Conservation (phyloP, 1,140 invertebrate species). For the Hetaerina americana region DNA sequence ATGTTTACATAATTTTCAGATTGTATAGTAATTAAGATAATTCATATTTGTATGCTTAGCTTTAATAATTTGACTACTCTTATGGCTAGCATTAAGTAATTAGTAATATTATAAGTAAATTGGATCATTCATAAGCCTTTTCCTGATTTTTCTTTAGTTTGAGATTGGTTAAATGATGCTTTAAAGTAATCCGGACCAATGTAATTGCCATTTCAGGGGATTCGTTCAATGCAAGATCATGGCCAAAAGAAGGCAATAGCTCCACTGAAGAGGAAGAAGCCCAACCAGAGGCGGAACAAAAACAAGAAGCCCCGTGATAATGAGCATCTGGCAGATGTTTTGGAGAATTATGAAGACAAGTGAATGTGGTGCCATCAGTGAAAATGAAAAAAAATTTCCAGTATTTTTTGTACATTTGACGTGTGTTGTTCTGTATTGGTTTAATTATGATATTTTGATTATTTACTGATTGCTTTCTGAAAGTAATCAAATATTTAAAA, state of each 20-base stretch:
- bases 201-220: conserved; percentile 36
- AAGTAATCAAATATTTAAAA: too few relatives aligned
- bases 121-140: background rate
- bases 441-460: too few relatives aligned
- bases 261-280: conserved; percentile 60
- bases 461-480: too few relatives aligned
- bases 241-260: conserved; percentile 55
- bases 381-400: too few relatives aligned
- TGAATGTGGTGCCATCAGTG: background rate
- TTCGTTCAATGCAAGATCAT: conserved; percentile 76
- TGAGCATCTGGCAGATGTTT: conserved; percentile 68
- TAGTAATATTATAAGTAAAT: conserved; percentile 6
- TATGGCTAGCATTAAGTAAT: too few relatives aligned
- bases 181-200: too few relatives aligned
- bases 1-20: too few relatives aligned
- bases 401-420: too few relatives aligned
- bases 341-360: conserved; percentile 65
- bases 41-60: too few relatives aligned
- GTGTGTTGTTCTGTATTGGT: too few relatives aligned
- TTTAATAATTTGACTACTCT: too few relatives aligned
- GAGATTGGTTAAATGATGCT: conserved; percentile 10
- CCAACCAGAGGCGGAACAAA: conserved; percentile 50
- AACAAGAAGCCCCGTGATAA: conserved; percentile 75
- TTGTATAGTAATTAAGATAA: too few relatives aligned
- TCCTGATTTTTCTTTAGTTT: background rate